Conservation (phyloP, 1,140 invertebrate species). For the Drosophila rhopaloa region DNA sequence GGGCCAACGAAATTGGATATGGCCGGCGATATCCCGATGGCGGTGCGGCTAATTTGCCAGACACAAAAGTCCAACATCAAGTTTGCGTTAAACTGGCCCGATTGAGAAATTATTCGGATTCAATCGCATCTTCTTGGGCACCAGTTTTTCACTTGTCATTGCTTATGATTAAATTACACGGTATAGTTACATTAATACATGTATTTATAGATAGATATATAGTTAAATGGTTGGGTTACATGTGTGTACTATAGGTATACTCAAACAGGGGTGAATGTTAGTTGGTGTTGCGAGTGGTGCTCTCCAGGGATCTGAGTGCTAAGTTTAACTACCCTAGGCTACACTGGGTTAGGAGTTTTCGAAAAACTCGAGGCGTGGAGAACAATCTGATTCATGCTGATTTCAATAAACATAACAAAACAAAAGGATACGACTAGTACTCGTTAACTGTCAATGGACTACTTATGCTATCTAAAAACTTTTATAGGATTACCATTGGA, state of each 20-base stretch:
- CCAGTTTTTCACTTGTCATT: slow-evolving; percentile 75
- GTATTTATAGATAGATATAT: slow-evolving; percentile 32
- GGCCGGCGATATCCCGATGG: slow-evolving; percentile 44
- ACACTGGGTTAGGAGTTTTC: slow-evolving; percentile 49
- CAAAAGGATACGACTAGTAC: slow-evolving; percentile 18
- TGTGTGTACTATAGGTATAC: slow-evolving; percentile 26
- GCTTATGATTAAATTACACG: slow-evolving; percentile 51
- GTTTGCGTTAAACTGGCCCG: slow-evolving; percentile 75
- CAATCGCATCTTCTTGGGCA: slow-evolving; percentile 29
- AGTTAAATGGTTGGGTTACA: slow-evolving; percentile 43
- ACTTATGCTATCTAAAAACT: slow-evolving; percentile 48
- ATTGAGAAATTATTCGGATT: slow-evolving; percentile 5
- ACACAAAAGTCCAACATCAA: slow-evolving; percentile 84
- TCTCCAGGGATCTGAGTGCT: slow-evolving; percentile 32
- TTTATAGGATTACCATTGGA: slow-evolving; percentile 17
- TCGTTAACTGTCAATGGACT: slow-evolving; percentile 37
- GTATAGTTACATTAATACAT: slow-evolving; percentile 51
- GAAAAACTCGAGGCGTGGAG: slow-evolving; percentile 16
- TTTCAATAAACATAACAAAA: slow-evolving; percentile 30
- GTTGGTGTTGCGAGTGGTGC: slow-evolving; percentile 24
- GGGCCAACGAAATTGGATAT: slow-evolving; percentile 41
- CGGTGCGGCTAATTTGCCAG: slow-evolving; percentile 78
- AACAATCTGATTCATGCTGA: slow-evolving; percentile 36
- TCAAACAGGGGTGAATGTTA: slow-evolving; percentile 44
- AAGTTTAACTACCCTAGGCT: slow-evolving; percentile 62